A percentile compares a stretch with the other conserved stretches of the same genome.
Evolutionary conservation across 2,888 invertebrate genomes (phyloP).

Genomic region (Sinohyriopsis cumingii): DNA sequence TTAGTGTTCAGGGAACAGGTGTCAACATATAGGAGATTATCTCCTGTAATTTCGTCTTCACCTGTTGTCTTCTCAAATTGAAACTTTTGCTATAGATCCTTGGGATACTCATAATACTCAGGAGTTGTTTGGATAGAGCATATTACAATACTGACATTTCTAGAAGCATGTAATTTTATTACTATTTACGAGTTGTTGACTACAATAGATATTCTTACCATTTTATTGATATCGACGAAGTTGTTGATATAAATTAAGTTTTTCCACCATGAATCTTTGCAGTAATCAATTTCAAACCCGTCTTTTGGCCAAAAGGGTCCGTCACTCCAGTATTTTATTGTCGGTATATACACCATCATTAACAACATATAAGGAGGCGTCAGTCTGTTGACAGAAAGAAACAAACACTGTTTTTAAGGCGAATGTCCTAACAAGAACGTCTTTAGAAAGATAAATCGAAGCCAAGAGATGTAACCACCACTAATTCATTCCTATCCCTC

Average conservation of each 20-base stretch:
- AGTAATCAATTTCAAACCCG: slow-evolving; percentile 33
- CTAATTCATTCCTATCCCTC: not conserved
- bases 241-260: slow-evolving; percentile 57
- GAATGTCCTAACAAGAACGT: not conserved
- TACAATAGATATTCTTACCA: slow-evolving; percentile 1
- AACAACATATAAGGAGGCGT: slow-evolving; percentile 54
- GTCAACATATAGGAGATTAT: no score
- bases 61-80: no score
- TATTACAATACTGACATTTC: no score
- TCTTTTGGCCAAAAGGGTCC: slow-evolving; percentile 47
- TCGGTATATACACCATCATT: slow-evolving; percentile 47
- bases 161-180: no score
- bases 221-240: slow-evolving; percentile 23
- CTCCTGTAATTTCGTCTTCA: no score
- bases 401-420: not conserved
- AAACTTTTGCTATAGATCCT: no score
- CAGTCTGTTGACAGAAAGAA: slow-evolving; percentile 46
- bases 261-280: slow-evolving; percentile 47
- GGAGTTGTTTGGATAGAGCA: no score
- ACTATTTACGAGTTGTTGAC: slow-evolving; percentile 31
- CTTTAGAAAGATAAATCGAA: not conserved
- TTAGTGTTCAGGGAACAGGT: no score
- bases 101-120: no score
- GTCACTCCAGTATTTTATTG: slow-evolving; percentile 37
- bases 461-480: not conserved